A percentile compares a stretch with the other conserved stretches of the same genome.
phyloP scores from a whole-genome alignment of 2,797 vertebrate genomes.

The Chloroceryle inda region DNA sequence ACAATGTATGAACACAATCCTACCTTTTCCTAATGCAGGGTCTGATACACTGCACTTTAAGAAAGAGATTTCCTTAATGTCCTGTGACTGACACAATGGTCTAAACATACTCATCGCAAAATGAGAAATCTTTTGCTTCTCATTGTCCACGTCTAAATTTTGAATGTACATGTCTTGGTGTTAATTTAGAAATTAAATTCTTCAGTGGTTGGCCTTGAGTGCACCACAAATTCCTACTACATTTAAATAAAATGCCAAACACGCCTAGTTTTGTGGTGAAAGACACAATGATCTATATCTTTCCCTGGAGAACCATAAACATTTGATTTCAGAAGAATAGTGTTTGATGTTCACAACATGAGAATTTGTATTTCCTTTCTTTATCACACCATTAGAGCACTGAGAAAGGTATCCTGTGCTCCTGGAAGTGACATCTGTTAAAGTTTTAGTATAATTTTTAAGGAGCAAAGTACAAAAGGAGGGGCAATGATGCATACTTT shows the following conservation, averaged over 20 bases:
- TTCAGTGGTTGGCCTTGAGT: neutral
- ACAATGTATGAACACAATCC: neutral
- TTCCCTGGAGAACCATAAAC: neutral
- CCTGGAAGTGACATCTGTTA: neutral
- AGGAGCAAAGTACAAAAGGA: neutral
- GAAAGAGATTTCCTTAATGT: neutral
- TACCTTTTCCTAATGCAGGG: neutral
- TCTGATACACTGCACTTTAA: neutral
- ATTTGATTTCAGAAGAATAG: neutral
- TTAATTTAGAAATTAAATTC: neutral
- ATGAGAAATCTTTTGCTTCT: neutral
- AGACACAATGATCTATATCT: neutral
- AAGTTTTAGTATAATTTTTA: neutral
- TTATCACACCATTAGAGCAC: neutral
- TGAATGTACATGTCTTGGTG: neutral
- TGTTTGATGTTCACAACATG: neutral
- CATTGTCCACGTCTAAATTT: neutral
- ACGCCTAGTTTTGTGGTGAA: neutral
- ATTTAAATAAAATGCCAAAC: conserved; percentile 33
- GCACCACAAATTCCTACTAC: neutral
- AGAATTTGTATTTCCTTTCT: neutral
- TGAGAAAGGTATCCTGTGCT: neutral
- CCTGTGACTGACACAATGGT: neutral
- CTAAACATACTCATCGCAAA: neutral
- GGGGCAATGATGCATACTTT: neutral